Base-by-base conservation (phyloP, 2,888 invertebrate genomes). In the Erynnis tages region DNA sequence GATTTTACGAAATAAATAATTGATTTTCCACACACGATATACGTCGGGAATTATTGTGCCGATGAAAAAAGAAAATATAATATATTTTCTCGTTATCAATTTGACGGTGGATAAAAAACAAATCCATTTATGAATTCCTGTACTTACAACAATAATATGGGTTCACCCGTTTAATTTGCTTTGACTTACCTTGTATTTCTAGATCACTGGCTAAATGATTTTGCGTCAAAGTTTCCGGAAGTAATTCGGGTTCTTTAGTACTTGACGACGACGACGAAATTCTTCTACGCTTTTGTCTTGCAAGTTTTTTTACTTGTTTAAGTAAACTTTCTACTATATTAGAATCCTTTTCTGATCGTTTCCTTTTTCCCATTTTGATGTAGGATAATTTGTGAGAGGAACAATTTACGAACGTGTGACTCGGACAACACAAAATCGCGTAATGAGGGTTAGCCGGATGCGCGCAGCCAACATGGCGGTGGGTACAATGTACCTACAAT, bases 351-450 rank as follows among this genome's bases (percentile, higher is more conserved):
- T 27, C 4, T 8, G 43, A 43, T 43, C 30, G 25, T 19, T 43
- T 43, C 8, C 27, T 29, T 23, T 16, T 14, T 4, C 29, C 17
- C 30, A 43, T 29, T 17, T 8, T 43, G 16, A 8, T 14, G 30
- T 29, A 43, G 4, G 10, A 16, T 17, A 13, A n/a, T 10, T 14
- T 8, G 10, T 16, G 4, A 27, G 14, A 16, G 25, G 10, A 27
- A 17, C 11, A 29, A 43, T 29, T 14, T 29, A 19, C 10, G 8
- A 29, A 43, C 43, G 29, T 43, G 43, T 43, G 43, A 43, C 43
- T 14, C 30, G 29, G 43, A 43, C 43, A 16, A 43, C 43, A 43
- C 43, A 29, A 43, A 43, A 43, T 27, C 13, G 11, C 29, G 40
- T 40, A 40, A 40, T 40, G 40, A 27, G 14, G 25, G 25, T 5